Conservation (phyloP, 2,888 invertebrate species). For the Cryptocheilus praepositus region DNA sequence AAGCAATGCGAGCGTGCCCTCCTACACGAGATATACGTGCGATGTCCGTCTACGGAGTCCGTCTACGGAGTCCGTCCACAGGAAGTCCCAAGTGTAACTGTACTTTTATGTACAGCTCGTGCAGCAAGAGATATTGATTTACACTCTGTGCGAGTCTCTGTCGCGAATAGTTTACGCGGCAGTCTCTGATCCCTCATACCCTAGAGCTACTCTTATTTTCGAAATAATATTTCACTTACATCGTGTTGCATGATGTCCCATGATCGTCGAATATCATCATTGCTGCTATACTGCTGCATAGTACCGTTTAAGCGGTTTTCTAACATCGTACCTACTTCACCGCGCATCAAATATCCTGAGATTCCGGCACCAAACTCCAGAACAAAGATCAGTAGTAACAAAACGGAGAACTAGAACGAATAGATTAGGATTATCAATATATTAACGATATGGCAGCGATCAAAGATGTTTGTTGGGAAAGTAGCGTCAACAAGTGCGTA, state of each 20-base stretch:
- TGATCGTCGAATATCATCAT: conserved; percentile 81
- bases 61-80: too few species aligned
- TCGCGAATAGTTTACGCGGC: too few species aligned
- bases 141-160: neutral
- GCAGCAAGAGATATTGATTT: conserved; percentile 2
- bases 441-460: too few species aligned
- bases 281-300: conserved; percentile 81
- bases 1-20: too few species aligned
- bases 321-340: conserved; percentile 82
- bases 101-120: conserved; percentile 8
- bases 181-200: too few species aligned
- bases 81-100: neutral
- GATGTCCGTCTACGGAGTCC: too few species aligned
- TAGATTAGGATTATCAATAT: too few species aligned
- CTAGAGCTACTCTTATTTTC: too few species aligned
- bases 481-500: too few species aligned
- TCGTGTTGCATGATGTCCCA: conserved; percentile 92
- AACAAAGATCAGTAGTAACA: conserved; percentile 87
- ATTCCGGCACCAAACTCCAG: conserved; percentile 90
- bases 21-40: too few species aligned
- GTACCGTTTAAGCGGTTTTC: conserved; percentile 83
- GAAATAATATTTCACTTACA: conserved; percentile 77
- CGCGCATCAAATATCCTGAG: conserved; percentile 86
- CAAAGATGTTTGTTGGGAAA: neutral
- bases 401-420: conserved; percentile 81